Base-by-base conservation (phyloP, 1,140 invertebrate species). In the Anoplolepis gracilipes region DNA sequence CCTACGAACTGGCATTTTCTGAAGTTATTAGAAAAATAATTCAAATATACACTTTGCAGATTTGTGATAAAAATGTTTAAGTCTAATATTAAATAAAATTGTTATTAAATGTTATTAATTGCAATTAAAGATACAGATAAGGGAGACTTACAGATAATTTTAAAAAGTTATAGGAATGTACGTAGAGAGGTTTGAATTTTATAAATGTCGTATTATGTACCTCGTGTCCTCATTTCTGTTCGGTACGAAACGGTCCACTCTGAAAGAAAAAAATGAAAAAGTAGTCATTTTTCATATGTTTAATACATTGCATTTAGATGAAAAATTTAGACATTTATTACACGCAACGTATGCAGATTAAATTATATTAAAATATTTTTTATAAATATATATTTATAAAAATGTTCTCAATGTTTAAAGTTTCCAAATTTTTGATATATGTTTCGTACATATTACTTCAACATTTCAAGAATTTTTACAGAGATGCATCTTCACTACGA, bases 211-310 rank as follows among this genome's bases (percentile, higher is more conserved):
- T 65, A 25, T 62, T 88, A 70, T 88, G 69, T 91, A 92, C 90
- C 91, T 91, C 87, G 90, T 92, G 90, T 91, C 89, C 81, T 91
- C 88, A 91, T 91, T 91, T 92, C 91, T 91, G 85, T 87, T 88
- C 85, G 85, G 64, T 90, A 92, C 89, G 87, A 90, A 75, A 92
- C 87, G 88, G 89, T 90, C 87, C 88, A 92, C 89, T 91, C 89
- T 91, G 90, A 91, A 92, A 92, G 85, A 90, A 91, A 91, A 90
- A 89, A 91, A 89, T 90, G 90, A 70, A 87, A 88, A 70, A 90
- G 85, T 84, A 86, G 88, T 91, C 85, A 92, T 89, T 92, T 85
- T 72, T 87, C 75, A 79, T 46, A 82, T 73, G 53, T 57, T 39
- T 87, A 5, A 69, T 72, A 89, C 53, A 85, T n/a, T 78, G 46